These are phyloP conservation scores for Euwallacea similis DNA, from an alignment of 1,140 invertebrate genomes.

Conservation along the genomic window DNA sequence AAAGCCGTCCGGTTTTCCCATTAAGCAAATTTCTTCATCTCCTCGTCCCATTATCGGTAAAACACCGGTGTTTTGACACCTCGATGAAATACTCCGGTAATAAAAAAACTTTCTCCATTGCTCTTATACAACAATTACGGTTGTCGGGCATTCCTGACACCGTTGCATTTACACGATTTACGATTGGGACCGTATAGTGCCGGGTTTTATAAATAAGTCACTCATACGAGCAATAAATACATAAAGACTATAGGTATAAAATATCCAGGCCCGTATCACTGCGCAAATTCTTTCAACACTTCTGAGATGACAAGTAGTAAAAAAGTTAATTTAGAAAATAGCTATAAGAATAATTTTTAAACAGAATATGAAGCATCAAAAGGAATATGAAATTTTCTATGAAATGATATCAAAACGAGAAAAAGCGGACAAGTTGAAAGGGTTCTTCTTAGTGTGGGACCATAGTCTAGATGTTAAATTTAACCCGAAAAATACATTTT, in stretches of 20 bases:
- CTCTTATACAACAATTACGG: conserved; percentile 12
- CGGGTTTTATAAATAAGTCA: conserved; percentile 9
- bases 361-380: neutral
- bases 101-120: conserved; percentile 7
- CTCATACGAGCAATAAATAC: conserved; percentile 15
- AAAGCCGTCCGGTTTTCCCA: neutral
- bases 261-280: neutral
- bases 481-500: neutral
- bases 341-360: neutral
- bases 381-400: no score
- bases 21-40: no score
- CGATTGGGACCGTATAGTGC: conserved; percentile 1
- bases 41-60: no score
- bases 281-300: neutral
- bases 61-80: neutral
- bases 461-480: neutral
- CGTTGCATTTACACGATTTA: conserved; percentile 15
- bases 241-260: neutral
- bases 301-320: neutral
- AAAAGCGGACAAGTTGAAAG: no score
- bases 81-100: neutral
- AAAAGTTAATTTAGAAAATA: neutral
- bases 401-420: no score
- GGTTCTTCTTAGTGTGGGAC: no score
- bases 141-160: conserved; percentile 12